Evolutionary conservation across 1,140 invertebrate genomes (phyloP).

Genomic region (Charaxes varanes): DNA sequence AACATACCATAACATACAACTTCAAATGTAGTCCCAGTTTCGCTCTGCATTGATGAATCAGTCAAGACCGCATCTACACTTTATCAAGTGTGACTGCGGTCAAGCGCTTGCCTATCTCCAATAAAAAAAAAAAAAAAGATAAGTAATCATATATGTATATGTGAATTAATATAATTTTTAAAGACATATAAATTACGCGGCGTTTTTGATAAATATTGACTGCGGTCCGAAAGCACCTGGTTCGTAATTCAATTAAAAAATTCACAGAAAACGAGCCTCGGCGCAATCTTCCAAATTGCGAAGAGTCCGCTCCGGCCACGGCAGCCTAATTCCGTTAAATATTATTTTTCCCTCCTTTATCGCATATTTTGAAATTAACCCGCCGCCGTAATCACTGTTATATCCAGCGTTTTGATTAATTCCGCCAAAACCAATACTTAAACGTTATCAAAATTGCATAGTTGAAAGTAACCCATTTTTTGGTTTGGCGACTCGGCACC

Average conservation of each 20-base stretch:
- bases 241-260: conserved; percentile 73
- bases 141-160: too few relatives aligned
- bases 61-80: too few relatives aligned
- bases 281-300: conserved; percentile 67
- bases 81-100: too few relatives aligned
- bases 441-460: conserved; percentile 46
- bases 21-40: too few relatives aligned
- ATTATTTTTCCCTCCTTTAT: conserved; percentile 63
- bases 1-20: too few relatives aligned
- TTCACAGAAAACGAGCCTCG: conserved; percentile 63
- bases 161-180: too few relatives aligned
- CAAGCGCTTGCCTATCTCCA: too few relatives aligned
- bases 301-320: conserved; percentile 28
- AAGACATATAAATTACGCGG: conserved; percentile 18
- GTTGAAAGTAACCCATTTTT: conserved; percentile 24
- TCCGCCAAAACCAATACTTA: conserved; percentile 66
- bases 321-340: conserved; percentile 65
- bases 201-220: conserved; percentile 9
- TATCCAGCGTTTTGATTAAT: conserved; percentile 60
- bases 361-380: conserved; percentile 66
- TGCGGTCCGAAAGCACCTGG: conserved; percentile 36
- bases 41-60: too few relatives aligned
- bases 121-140: too few relatives aligned
- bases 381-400: conserved; percentile 53
- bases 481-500: conserved; percentile 17